phyloP scores from a whole-genome alignment of 2,113 vertebrate species.

The Apistogramma diplotaenia region DNA sequence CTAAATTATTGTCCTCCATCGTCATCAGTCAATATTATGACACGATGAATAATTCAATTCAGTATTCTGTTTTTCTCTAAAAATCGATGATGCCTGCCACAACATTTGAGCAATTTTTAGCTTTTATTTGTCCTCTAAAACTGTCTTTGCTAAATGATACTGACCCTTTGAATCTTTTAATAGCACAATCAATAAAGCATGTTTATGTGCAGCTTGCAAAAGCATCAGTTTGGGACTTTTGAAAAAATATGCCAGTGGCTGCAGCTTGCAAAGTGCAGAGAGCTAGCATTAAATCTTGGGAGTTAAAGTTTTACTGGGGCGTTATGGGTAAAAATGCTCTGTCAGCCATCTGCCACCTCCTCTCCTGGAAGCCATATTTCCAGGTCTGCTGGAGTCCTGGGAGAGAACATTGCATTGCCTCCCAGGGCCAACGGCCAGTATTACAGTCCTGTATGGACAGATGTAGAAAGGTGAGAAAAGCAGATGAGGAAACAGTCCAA shows the following conservation, averaged over 20 bases:
- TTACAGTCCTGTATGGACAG: conserved; percentile 79
- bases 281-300: conserved; percentile 95
- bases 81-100: conserved; percentile 72
- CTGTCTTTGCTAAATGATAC: conserved; percentile 96
- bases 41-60: conserved; percentile 76
- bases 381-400: conserved; percentile 86
- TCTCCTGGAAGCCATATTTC: conserved; percentile 98
- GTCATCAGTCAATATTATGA: conserved; percentile 79
- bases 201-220: conserved; percentile 98
- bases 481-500: not conserved
- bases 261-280: conserved; percentile 96
- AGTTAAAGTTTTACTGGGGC: conserved; percentile 99
- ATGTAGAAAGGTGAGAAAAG: conserved; percentile 58
- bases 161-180: conserved; percentile 98
- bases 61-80: conserved; percentile 63
- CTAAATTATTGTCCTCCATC: conserved; percentile 56
- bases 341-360: conserved; percentile 99
- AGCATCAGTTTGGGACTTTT: conserved; percentile 97
- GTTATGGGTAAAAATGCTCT: conserved; percentile 99
- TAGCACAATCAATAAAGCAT: conserved; percentile 98
- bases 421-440: conserved; percentile 86
- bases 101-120: conserved; percentile 75
- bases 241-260: conserved; percentile 92
- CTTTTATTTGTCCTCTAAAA: conserved; percentile 94
- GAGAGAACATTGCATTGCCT: conserved; percentile 84